Evolutionary conservation across 2,888 invertebrate genomes (phyloP).

Genomic region (Diarsia brunnea): DNA sequence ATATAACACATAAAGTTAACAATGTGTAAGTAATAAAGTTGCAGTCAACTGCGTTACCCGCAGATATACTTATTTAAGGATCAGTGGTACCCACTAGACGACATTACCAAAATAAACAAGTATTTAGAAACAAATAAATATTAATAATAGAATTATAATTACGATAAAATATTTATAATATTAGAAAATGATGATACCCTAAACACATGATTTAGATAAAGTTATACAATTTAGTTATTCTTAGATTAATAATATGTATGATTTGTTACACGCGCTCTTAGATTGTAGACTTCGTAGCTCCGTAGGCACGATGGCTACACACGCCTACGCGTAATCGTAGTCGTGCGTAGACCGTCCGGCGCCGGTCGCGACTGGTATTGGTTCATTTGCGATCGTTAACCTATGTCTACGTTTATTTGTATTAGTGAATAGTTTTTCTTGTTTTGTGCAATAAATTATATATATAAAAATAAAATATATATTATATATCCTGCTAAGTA

Average conservation of each 20-base stretch:
- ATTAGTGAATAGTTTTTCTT: constrained; percentile 1
- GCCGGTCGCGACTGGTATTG: constrained; percentile 19
- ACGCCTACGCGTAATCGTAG: not conserved
- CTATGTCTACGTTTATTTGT: constrained; percentile 11
- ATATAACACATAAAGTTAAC: no score
- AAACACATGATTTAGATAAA: not conserved
- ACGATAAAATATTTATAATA: no score
- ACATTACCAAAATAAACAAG: no score
- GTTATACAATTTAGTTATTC: not conserved
- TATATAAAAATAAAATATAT: no score
- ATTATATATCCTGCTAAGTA: no score
- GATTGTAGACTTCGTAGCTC: constrained; percentile 13
- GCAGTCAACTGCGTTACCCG: no score
- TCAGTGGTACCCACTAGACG: no score
- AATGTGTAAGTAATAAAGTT: no score
- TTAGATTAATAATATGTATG: constrained; percentile 4
- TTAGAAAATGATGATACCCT: not conserved
- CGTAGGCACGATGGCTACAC: constrained; percentile 30
- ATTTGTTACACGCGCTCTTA: not conserved
- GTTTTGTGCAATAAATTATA: not conserved
- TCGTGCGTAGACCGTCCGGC: constrained; percentile 34
- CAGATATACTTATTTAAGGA: no score
- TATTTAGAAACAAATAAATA: no score
- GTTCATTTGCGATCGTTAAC: constrained; percentile 22
- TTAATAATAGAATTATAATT: no score